phyloP scores from a whole-genome alignment of 2,888 invertebrate genomes.

The Pimpla rufipes region DNA sequence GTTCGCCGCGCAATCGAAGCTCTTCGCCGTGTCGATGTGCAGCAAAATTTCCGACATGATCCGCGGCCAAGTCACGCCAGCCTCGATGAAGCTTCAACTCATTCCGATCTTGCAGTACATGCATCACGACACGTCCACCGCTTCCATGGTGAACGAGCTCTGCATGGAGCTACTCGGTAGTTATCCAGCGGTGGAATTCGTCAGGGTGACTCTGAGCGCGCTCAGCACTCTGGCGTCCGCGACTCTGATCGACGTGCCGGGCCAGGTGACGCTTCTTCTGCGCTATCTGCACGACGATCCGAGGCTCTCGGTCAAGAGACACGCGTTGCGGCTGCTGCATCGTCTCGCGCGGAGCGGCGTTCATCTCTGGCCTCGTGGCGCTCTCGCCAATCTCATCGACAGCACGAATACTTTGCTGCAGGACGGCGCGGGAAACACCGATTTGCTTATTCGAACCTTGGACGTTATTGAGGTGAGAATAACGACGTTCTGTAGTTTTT shows the following conservation, averaged over 20 bases:
- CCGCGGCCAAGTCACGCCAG: slow-evolving; percentile 95
- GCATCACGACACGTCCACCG: slow-evolving; percentile 93
- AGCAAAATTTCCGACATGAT: slow-evolving; percentile 98
- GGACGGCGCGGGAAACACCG: slow-evolving; percentile 81
- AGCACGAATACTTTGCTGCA: slow-evolving; percentile 81
- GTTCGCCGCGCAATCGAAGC: slow-evolving; percentile 97
- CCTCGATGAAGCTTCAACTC: slow-evolving; percentile 95
- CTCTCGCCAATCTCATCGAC: slow-evolving; percentile 85
- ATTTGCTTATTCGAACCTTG: slow-evolving; percentile 85
- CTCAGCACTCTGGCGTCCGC: slow-evolving; percentile 95
- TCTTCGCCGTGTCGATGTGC: slow-evolving; percentile 98
- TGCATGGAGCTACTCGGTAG: slow-evolving; percentile 91
- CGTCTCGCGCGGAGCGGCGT: slow-evolving; percentile 91
- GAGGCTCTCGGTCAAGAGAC: slow-evolving; percentile 90
- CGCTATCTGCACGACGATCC: slow-evolving; percentile 90
- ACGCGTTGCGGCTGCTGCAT: slow-evolving; percentile 89
- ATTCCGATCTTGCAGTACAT: slow-evolving; percentile 97
- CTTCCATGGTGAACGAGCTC: slow-evolving; percentile 91
- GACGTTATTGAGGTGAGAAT: slow-evolving; percentile 85
- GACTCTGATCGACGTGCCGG: slow-evolving; percentile 95
- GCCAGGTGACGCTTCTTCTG: slow-evolving; percentile 91
- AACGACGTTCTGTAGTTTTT: too few relatives aligned
- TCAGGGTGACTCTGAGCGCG: slow-evolving; percentile 93
- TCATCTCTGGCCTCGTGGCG: slow-evolving; percentile 91
- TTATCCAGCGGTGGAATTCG: slow-evolving; percentile 93